These are phyloP conservation scores for Pararge aegeria DNA, from an alignment of 1,140 invertebrate species.

Conservation along the genomic window DNA sequence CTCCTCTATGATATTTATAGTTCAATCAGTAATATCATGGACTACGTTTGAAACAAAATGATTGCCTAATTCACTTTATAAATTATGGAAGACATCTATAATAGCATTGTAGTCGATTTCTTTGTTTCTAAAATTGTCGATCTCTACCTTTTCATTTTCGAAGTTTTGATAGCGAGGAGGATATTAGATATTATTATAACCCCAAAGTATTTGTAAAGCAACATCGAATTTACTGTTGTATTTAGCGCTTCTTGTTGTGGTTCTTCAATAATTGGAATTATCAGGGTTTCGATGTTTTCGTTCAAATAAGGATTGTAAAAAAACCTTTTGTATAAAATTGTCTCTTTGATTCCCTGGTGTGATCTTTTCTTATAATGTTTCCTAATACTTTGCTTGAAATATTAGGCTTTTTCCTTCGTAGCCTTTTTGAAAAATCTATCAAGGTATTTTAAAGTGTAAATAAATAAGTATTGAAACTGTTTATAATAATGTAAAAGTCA, in stretches of 20 bases:
- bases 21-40: constrained; percentile 16
- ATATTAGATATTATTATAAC: constrained; percentile 35
- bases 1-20: constrained; percentile 23
- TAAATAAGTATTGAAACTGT: constrained; percentile 74
- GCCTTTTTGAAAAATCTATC: constrained; percentile 49
- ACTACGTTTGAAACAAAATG: no score
- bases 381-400: constrained; percentile 55
- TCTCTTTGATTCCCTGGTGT: constrained; percentile 43
- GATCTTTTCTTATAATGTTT: constrained; percentile 43
- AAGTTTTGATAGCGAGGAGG: constrained; percentile 39
- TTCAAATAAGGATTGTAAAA: constrained; percentile 61
- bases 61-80: no score
- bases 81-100: no score
- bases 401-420: constrained; percentile 60
- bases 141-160: background rate
- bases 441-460: constrained; percentile 66
- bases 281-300: constrained; percentile 72
- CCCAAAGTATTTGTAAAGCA: constrained; percentile 59
- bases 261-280: constrained; percentile 74
- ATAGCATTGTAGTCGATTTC: background rate
- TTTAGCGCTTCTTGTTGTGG: constrained; percentile 69
- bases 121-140: background rate
- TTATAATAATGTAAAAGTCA: constrained; percentile 77
- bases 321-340: constrained; percentile 46
- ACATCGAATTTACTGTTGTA: constrained; percentile 77